phyloP scores from a whole-genome alignment of 64 coral and sea anemone species.

The Exaiptasia diaphana region DNA sequence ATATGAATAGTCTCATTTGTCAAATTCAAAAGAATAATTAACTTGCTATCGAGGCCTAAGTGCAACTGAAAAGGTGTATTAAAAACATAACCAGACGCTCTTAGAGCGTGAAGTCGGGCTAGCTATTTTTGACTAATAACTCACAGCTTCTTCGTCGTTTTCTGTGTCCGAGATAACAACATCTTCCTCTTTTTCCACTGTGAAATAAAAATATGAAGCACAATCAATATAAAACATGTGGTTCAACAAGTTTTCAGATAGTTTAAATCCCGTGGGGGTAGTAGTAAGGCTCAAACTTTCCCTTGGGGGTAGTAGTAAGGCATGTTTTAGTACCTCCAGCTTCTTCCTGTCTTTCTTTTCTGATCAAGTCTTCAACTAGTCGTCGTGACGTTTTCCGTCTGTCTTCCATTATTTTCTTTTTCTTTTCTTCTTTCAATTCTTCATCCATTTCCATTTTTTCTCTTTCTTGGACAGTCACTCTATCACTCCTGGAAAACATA shows the following conservation, averaged over 20 bases:
- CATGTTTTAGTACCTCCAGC: slow-evolving; percentile 66
- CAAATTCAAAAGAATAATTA: no score
- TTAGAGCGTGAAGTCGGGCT: no score
- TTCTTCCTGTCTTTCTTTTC: slow-evolving; percentile 63
- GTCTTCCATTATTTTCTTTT: slow-evolving; percentile 67
- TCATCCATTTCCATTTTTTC: slow-evolving; percentile 70
- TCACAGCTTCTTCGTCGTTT: slow-evolving; percentile 75
- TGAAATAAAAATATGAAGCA: background rate
- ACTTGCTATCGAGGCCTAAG: no score
- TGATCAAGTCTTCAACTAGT: slow-evolving; percentile 62
- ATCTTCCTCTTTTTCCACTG: slow-evolving; percentile 74
- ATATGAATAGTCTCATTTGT: no score
- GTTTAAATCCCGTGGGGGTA: no score
- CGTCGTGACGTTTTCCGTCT: slow-evolving; percentile 54
- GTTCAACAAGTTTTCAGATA: no score
- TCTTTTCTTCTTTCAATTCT: slow-evolving; percentile 69
- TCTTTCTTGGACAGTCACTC: slow-evolving; percentile 78
- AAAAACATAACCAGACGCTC: no score
- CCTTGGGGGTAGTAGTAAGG: no score
- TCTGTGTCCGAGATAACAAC: slow-evolving; percentile 71
- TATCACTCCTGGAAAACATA: slow-evolving; percentile 46
- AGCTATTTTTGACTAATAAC: no score
- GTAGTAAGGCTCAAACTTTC: no score
- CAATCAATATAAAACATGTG: no score
- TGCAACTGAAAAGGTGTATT: no score